phyloP scores from a whole-genome alignment of 2,888 invertebrate genomes.

The Athrips mouffetella region DNA sequence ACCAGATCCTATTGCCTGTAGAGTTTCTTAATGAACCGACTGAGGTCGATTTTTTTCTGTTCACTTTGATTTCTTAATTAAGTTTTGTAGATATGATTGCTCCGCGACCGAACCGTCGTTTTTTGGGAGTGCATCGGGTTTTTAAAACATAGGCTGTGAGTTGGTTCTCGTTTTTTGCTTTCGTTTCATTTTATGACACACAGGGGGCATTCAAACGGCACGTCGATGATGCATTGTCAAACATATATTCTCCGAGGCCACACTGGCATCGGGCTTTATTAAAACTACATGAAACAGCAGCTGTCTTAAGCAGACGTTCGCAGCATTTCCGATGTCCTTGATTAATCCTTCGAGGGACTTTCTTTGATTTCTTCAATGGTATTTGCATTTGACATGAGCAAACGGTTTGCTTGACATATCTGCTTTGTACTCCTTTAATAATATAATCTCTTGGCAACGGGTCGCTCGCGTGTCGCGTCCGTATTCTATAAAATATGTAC shows the following conservation, averaged over 20 bases:
- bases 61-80: constrained; percentile 47
- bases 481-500: constrained; percentile 60
- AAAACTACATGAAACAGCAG: constrained; percentile 1
- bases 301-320: neutral
- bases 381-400: constrained; percentile 6
- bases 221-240: constrained; percentile 72
- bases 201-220: constrained; percentile 66
- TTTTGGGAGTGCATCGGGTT: constrained; percentile 56
- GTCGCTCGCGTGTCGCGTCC: constrained; percentile 55
- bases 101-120: constrained; percentile 50
- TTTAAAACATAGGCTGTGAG: constrained; percentile 72
- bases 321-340: constrained; percentile 1
- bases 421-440: neutral
- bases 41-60: constrained; percentile 59
- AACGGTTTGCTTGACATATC: constrained; percentile 4
- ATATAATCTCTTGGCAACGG: constrained; percentile 20
- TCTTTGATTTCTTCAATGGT: neutral
- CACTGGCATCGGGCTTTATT: constrained; percentile 39
- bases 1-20: constrained; percentile 4
- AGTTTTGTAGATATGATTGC: constrained; percentile 49
- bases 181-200: constrained; percentile 51
- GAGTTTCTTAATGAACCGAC: constrained; percentile 42
- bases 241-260: constrained; percentile 75
- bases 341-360: constrained; percentile 10
- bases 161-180: constrained; percentile 72